Evolutionary conservation across 2,888 invertebrate genomes (phyloP), one percentile per base, ranked within the genome.

Genomic region (Lepeophtheirus nordmannii): DNA sequence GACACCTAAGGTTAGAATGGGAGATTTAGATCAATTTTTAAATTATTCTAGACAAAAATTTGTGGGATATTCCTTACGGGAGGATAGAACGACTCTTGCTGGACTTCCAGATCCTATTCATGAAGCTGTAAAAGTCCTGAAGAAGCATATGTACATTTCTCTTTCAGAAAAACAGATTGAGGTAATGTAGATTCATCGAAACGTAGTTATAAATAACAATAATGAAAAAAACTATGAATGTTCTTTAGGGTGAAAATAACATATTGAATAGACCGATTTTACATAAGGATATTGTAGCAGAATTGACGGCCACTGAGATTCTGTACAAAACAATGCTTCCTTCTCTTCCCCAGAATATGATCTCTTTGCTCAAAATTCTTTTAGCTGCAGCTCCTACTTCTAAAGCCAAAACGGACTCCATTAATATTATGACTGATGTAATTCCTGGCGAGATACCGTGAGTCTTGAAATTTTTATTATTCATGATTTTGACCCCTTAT

Each of bases 381-480:
- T 80, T 99, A 67, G 97, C 97, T 39, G 96, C 97, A 66, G 93
- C 96, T 41, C 97, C 98, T 7, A 96, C 96, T n/a, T 92, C 92
- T n/a, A 96, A 94, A 78, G 85, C 90, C 8, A 96, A 96, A 79
- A 90, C 87, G 11, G 98, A 98, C 74, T 93, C 96, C 62, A 91
- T 97, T 72, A 97, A 97, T 76, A 96, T 99, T 58, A 86, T 97
- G 83, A 89, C 93, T 56, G 98, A 99, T 78, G 88, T 98, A 62
- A 77, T 98, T 70, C 97, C 97, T 0, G 93, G 92, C 77, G 92
- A 93, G 79, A 92, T 93, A 91, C 94, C 94, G 82, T 84, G 76
- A 79, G 82, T 79, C 11, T 12, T 1, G 41, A 66, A 22, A 62
- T 53, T 1, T 37, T 66, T 30, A 30, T 30, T 30, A 7, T 30